Evolutionary conservation across 2,113 vertebrate species (phyloP).

Genomic region (Pardalotus punctatus): DNA sequence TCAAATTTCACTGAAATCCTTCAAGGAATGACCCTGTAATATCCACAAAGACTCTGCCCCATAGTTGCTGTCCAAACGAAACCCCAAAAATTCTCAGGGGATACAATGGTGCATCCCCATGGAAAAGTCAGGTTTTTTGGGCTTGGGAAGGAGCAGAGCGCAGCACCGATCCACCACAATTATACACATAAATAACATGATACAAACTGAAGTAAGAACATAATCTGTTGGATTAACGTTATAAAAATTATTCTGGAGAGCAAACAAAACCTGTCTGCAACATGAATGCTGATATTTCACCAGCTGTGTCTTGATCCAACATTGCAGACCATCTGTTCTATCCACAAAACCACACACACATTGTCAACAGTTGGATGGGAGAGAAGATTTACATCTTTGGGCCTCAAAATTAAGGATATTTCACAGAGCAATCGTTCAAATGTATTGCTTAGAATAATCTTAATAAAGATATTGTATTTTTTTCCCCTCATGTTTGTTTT

Average conservation of each 20-base stretch:
- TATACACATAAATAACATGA: accelerated
- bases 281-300: not conserved
- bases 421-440: not conserved
- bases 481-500: accelerated
- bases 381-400: not conserved
- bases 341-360: not conserved
- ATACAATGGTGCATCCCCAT: accelerated
- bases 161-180: not conserved
- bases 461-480: accelerated
- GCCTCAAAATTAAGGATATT: not conserved
- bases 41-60: not conserved
- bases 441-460: accelerated
- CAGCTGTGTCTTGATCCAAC: not conserved
- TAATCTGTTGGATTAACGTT: not conserved
- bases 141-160: not conserved
- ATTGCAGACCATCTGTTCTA: not conserved
- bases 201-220: not conserved
- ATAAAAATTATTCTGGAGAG: not conserved
- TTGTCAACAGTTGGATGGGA: not conserved
- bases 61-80: not conserved
- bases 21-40: not conserved
- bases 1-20: not conserved
- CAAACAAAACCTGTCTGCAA: not conserved
- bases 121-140: not conserved
- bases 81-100: not conserved